Evolutionary conservation across 23 tunicate species (phyloP), one percentile per base, ranked within the genome.

Genomic region (Diplosoma virens): DNA sequence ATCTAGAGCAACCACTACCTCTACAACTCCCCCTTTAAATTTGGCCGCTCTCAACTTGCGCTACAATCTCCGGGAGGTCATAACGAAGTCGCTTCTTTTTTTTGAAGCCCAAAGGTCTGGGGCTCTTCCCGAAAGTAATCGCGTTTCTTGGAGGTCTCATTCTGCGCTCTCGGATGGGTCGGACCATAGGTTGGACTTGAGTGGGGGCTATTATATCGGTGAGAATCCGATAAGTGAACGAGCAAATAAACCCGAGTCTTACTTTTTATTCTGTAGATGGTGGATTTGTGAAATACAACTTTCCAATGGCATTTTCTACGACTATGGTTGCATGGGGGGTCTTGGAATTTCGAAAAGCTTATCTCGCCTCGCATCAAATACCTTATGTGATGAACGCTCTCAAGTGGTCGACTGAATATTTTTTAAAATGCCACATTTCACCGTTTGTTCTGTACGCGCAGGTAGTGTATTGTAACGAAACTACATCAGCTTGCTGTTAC

Each of bases 161-260:
- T 87, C 99, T 1, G 95, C 90, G 1, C 30, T 89, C 33, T 79
- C 85, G 58, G 96, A 95, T 58, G 99, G 99, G 20, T 74, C 71
- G 20, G 97, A 89, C 46, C 41, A 30, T 11, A 66, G 79, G 4
- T 24, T 79, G 1, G 99, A 95, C 59, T 65, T 95, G 14, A 77
- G 84, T 73, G 99, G 99, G 9, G 99, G 99, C 34, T 95, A 91
- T 35, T 95, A 85, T 63, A 77, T 65, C 47, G 97, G 97, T 92
- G 47, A 67, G 74, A 9, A 29, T 56, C 23, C 64, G 25, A 16
- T 21, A 7, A 9, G 50, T 7, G 50, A 41, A 41, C 50, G 24
- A 55, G 24, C 20, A 9, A 14, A 41, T 9, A 41, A 41, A 41
- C 9, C 50, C 9, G 50, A 41, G 50, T 41, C 50, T 14, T 7